A percentile compares a stretch with the other conserved stretches of the same genome.
phyloP scores from a whole-genome alignment of 1,140 invertebrate species.

The Trachelipus rathkii region DNA sequence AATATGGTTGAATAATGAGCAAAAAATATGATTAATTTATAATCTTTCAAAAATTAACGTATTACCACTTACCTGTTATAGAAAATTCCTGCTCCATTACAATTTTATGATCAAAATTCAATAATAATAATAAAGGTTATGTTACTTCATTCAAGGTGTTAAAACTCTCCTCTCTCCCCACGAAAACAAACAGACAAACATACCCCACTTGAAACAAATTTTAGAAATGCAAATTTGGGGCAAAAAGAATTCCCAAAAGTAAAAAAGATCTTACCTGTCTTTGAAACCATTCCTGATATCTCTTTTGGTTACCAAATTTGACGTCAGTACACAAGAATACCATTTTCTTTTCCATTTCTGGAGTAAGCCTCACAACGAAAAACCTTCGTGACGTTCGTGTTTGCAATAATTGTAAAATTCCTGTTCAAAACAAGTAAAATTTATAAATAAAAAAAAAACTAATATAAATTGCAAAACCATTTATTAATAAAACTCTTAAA shows the following conservation, averaged over 20 bases:
- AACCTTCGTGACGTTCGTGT: constrained; percentile 86
- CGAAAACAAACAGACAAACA: no score
- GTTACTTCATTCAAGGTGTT: neutral
- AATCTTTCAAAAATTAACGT: no score
- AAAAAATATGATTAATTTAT: no score
- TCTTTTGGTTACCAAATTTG: constrained; percentile 93
- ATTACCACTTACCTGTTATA: no score
- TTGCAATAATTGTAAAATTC: constrained; percentile 77
- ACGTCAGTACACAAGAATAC: constrained; percentile 88
- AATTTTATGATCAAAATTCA: neutral
- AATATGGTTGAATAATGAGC: no score
- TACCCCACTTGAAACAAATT: no score
- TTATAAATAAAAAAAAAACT: neutral
- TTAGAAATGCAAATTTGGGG: neutral
- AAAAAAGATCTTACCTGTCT: constrained; percentile 57
- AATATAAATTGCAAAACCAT: no score
- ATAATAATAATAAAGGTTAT: neutral
- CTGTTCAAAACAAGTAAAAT: constrained; percentile 49
- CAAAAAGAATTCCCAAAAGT: no score
- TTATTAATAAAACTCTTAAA: no score
- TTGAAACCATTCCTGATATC: constrained; percentile 99
- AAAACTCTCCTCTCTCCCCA: constrained; percentile 57
- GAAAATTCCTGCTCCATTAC: no score
- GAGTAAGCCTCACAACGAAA: constrained; percentile 83
- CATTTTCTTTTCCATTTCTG: constrained; percentile 95